phyloP scores from a whole-genome alignment of 1,140 invertebrate genomes.

The Popillia japonica region DNA sequence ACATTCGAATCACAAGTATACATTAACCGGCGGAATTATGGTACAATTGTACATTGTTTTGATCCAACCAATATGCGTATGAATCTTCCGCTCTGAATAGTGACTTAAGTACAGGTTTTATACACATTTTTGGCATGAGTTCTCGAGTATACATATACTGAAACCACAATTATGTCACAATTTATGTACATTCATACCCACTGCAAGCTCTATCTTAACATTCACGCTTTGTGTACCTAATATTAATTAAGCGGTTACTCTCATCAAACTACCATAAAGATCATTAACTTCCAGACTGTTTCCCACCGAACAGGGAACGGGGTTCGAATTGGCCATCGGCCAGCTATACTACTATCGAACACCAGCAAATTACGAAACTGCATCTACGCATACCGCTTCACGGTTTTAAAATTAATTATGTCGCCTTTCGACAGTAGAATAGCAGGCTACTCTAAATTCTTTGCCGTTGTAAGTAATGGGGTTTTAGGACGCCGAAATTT shows the following conservation, averaged over 20 bases:
- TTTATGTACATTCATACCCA: neutral
- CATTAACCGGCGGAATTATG: too few species aligned
- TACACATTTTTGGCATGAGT: too few species aligned
- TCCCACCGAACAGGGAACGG: neutral
- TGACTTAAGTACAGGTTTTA: too few species aligned
- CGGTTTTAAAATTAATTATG: slow-evolving; percentile 8
- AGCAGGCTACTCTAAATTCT: neutral
- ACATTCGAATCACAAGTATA: too few species aligned
- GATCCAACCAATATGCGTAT: too few species aligned
- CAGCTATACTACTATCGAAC: neutral
- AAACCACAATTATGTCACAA: too few species aligned
- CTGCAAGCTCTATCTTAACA: neutral
- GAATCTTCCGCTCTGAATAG: too few species aligned
- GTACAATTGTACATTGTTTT: too few species aligned
- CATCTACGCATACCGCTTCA: neutral
- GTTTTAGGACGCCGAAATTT: neutral
- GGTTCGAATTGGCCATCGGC: neutral
- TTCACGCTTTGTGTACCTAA: neutral
- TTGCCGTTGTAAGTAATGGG: neutral
- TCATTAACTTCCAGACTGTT: neutral
- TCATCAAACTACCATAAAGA: slow-evolving; percentile 7
- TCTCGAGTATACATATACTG: too few species aligned
- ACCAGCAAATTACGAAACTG: neutral
- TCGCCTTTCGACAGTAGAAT: neutral
- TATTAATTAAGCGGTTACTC: neutral